Percentiles rank a stretch among this genome's conserved stretches.
phyloP scores from a whole-genome alignment of 2,113 vertebrate species.

The Tichodroma muraria region DNA sequence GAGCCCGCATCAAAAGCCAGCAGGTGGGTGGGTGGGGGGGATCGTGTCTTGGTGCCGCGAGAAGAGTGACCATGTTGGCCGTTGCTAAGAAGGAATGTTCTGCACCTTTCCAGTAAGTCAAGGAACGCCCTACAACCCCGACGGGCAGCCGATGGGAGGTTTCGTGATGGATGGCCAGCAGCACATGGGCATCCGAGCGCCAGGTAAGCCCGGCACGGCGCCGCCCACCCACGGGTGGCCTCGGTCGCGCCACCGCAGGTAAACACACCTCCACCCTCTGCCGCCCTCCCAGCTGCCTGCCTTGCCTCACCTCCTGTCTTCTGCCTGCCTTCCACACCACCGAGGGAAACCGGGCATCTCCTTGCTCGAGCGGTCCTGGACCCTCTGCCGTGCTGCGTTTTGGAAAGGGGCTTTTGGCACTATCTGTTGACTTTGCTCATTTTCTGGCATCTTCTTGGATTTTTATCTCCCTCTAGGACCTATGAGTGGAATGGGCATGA shows the following conservation, averaged over 20 bases:
- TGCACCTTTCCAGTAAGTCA: constrained; percentile 92
- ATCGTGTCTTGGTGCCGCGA: neutral
- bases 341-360: constrained; percentile 57
- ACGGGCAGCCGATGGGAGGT: constrained; percentile 98
- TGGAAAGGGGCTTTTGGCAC: constrained; percentile 78
- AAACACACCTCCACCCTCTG: constrained; percentile 22
- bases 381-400: constrained; percentile 52
- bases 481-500: constrained; percentile 99
- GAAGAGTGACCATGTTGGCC: neutral
- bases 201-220: constrained; percentile 78
- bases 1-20: neutral
- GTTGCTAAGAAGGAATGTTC: constrained; percentile 47
- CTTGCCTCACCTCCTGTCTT: constrained; percentile 71
- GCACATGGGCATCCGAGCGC: constrained; percentile 99
- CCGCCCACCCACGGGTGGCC: neutral
- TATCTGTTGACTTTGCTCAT: constrained; percentile 84
- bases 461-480: constrained; percentile 92
- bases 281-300: constrained; percentile 59
- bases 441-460: constrained; percentile 81
- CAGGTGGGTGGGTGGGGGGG: neutral
- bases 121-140: constrained; percentile 98
- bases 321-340: constrained; percentile 57
- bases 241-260: constrained; percentile 29
- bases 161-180: constrained; percentile 99
- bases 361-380: constrained; percentile 13